Percentiles rank a stretch among this genome's conserved stretches.
Conservation (phyloP, 2,797 vertebrate genomes). For the Catostomus latipinnis region DNA sequence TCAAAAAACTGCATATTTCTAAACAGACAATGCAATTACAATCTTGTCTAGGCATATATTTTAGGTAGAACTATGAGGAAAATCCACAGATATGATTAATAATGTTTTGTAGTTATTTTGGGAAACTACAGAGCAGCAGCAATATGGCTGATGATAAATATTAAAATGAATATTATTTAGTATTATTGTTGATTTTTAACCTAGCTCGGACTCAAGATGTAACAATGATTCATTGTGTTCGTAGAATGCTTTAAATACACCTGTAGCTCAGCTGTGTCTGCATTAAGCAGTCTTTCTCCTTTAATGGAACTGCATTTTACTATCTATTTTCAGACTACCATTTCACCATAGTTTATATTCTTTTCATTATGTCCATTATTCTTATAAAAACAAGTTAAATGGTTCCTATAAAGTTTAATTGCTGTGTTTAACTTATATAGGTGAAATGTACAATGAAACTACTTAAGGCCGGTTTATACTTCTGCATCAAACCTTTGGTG, state of each 20-base stretch:
- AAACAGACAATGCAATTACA: neutral
- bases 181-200: neutral
- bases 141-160: neutral
- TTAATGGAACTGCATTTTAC: conserved; percentile 12
- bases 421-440: conserved; percentile 73
- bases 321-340: conserved; percentile 17
- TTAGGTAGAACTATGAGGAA: neutral
- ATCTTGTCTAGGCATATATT: neutral
- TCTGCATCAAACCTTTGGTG: no score
- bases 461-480: conserved; percentile 59
- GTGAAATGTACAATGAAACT: conserved; percentile 69
- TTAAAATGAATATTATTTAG: conserved; percentile 36
- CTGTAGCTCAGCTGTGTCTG: conserved; percentile 51
- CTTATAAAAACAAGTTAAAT: conserved; percentile 25
- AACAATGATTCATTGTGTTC: conserved; percentile 57
- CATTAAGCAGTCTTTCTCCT: conserved; percentile 67
- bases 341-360: conserved; percentile 13
- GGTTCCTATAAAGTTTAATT: conserved; percentile 70
- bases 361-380: conserved; percentile 8
- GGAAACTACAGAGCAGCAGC: conserved; percentile 27
- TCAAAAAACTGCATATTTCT: neutral
- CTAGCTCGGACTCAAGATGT: neutral
- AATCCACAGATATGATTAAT: neutral
- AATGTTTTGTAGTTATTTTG: conserved; percentile 10
- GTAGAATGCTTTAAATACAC: conserved; percentile 69